Evolutionary conservation across 2,113 vertebrate species (phyloP).

Genomic region (Protobothrops mucrosquamatus): DNA sequence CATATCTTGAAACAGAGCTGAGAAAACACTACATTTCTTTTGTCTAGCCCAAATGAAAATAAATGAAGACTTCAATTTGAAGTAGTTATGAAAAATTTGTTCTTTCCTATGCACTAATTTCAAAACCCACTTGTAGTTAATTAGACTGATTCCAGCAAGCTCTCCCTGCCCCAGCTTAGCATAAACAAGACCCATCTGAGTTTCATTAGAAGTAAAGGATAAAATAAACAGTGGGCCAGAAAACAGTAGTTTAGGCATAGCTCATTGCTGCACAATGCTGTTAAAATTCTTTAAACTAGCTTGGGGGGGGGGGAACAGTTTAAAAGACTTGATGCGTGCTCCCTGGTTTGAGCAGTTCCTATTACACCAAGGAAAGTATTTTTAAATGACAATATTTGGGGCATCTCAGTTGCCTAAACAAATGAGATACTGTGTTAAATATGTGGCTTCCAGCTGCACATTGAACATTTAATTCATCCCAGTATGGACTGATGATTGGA

Average conservation of each 20-base stretch:
- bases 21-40: slow-evolving; percentile 67
- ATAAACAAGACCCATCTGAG: slow-evolving; percentile 88
- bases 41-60: slow-evolving; percentile 74
- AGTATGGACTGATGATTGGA: not conserved
- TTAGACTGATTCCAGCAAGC: slow-evolving; percentile 65
- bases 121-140: slow-evolving; percentile 71
- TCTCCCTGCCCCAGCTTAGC: slow-evolving; percentile 66
- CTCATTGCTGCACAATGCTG: slow-evolving; percentile 80
- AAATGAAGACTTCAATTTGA: slow-evolving; percentile 74
- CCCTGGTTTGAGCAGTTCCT: not conserved
- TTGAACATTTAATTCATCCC: not conserved
- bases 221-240: slow-evolving; percentile 82
- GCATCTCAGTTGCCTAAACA: slow-evolving; percentile 25
- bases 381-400: slow-evolving; percentile 6
- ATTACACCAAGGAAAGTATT: not conserved
- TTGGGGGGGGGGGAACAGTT: not conserved
- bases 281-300: slow-evolving; percentile 61
- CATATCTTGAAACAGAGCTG: slow-evolving; percentile 7
- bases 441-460: not conserved
- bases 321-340: not conserved
- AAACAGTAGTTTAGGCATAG: slow-evolving; percentile 81
- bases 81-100: slow-evolving; percentile 77
- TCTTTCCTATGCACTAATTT: slow-evolving; percentile 76
- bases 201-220: slow-evolving; percentile 87
- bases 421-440: not conserved